Conservation (phyloP, 2,113 vertebrate species). For the Grus americana region DNA sequence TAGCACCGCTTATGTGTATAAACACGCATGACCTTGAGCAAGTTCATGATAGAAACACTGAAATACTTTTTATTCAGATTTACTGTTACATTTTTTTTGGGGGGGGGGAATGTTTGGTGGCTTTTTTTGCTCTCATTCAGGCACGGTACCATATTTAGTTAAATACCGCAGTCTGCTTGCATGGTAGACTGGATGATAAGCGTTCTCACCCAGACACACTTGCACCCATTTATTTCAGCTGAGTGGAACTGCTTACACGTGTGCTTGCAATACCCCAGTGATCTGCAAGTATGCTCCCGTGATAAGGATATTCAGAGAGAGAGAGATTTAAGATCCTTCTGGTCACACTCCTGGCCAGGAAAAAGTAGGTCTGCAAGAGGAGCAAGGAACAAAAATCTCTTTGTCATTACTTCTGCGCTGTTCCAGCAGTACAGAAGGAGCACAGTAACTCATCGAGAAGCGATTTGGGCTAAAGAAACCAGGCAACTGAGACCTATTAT, state of each 20-base stretch:
- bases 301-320: neutral
- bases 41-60: neutral
- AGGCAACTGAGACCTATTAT: neutral
- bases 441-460: neutral
- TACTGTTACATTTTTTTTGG: neutral
- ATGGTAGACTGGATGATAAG: too few species aligned
- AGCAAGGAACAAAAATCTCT: neutral
- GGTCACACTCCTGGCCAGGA: neutral
- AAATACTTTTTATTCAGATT: neutral
- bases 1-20: neutral
- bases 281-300: accelerated
- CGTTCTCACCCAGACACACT: neutral
- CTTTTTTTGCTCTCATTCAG: neutral
- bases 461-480: neutral
- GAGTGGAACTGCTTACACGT: neutral
- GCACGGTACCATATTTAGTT: too few species aligned
- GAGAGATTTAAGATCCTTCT: neutral
- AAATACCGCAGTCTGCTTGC: neutral
- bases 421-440: neutral
- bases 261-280: neutral
- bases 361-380: neutral
- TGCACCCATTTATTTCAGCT: neutral
- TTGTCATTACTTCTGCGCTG: neutral
- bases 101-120: neutral
- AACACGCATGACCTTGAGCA: neutral